These are phyloP conservation scores for Arizona elegans DNA, from an alignment of 2,113 vertebrate genomes.

Conservation along the genomic window DNA sequence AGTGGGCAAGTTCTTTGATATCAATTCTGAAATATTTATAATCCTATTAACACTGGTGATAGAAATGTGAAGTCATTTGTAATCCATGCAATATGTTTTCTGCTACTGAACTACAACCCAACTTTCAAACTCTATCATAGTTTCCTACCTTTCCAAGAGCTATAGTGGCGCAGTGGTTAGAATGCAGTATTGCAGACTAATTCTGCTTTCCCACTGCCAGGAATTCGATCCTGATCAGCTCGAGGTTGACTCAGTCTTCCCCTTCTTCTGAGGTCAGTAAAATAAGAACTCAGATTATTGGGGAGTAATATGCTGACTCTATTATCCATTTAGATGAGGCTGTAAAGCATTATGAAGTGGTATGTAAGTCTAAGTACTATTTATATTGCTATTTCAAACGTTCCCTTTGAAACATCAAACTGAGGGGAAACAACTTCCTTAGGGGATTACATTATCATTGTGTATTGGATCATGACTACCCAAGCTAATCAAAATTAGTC, in stretches of 20 bases:
- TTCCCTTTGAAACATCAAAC: background rate
- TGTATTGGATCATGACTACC: background rate
- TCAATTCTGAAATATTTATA: background rate
- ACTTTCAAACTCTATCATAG: background rate
- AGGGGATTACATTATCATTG: background rate
- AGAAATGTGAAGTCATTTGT: background rate
- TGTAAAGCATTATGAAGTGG: background rate
- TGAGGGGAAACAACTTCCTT: background rate
- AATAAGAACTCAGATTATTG: background rate
- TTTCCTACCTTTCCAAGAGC: background rate
- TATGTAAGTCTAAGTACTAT: background rate
- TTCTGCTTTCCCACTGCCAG: background rate
- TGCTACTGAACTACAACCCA: background rate
- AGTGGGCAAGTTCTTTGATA: background rate
- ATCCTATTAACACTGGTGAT: background rate
- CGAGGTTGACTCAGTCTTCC: background rate
- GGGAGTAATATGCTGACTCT: background rate
- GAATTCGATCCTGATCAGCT: background rate
- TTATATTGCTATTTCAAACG: background rate
- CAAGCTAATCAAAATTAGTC: background rate
- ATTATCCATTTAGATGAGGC: background rate
- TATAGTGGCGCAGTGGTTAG: background rate
- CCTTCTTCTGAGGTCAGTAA: background rate
- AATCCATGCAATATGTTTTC: background rate
- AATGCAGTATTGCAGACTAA: background rate